Base-by-base conservation (phyloP, 2,797 vertebrate genomes). In the Cynodonichthys magdalenae region DNA sequence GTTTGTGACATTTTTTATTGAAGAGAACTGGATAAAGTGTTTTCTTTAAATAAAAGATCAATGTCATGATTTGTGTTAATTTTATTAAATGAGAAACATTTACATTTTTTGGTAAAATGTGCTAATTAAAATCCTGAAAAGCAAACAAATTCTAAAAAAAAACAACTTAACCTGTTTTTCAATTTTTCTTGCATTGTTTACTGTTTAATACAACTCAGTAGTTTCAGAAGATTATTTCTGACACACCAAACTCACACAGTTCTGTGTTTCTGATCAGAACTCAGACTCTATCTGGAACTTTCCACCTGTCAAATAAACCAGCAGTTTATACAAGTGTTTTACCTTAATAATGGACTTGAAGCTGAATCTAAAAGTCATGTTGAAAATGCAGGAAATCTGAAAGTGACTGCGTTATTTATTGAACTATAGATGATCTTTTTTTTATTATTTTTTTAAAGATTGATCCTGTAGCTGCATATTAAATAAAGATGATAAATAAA, bases 261-360 rank as follows among this genome's bases (percentile, higher is more conserved):
- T 24, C 64, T 53, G 0, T 15, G 29, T n/a, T n/a, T 64, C 39
- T 60, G 18, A 27, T 67, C 71, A 53, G 11, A 45, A 42, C 39
- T 53, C 28, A 48, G 47, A 63, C 41, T 51, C 53, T n/a, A n/a
- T n/a, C n/a, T 68, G 42, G 34, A 36, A 45, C 68, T 48, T 69
- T 69, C 53, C 39, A 45, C 29, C 53, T 20, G 47, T 76, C 15
- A 42, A 28, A 46, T 50, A 31, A 14, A 48, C 41, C 48, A 59
- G 56, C 5, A 15, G 20, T 17, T 6, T 44, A 12, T 2, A 9
- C 27, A 1, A 19, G 7, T 18, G 10, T 46, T 18, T 46, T 15
- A 10, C 44, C 9, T 9, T 56, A 8, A 28, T 17, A 14, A 17
- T 17, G 53, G 4, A 8, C 10, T n/a, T 44, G 3, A 24, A 0